Percentiles rank a stretch among this genome's conserved stretches.
phyloP scores from a whole-genome alignment of 2,888 invertebrate genomes.

The Tipula helvola region DNA sequence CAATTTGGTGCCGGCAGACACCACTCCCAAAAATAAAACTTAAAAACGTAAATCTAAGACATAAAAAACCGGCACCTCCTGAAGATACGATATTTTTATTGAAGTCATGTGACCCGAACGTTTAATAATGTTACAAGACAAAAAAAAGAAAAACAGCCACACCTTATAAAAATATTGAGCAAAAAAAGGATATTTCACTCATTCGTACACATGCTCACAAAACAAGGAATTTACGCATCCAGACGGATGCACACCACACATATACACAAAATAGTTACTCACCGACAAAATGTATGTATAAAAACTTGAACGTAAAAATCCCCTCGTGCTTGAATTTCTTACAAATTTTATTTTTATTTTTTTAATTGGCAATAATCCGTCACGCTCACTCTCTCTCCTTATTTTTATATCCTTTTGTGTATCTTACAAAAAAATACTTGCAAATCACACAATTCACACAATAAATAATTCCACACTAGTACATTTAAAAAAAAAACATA shows the following conservation, averaged over 20 bases:
- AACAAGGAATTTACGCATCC: neutral
- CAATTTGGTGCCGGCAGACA: neutral
- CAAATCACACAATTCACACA: neutral
- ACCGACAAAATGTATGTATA: neutral
- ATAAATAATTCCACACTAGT: neutral
- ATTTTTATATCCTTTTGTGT: neutral
- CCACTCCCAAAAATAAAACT: neutral
- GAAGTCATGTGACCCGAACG: neutral
- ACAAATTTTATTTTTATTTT: neutral
- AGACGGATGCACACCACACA: neutral
- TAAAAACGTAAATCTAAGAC: neutral
- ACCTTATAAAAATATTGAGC: neutral
- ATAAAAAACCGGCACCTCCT: neutral
- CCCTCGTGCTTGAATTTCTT: neutral
- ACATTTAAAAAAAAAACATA: neutral
- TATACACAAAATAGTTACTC: neutral
- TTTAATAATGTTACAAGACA: neutral
- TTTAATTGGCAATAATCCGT: neutral
- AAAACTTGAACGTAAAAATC: neutral
- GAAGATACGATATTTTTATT: neutral
- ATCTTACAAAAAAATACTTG: neutral
- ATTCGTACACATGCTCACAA: neutral
- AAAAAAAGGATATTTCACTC: neutral
- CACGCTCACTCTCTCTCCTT: neutral
- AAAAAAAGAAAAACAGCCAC: neutral